Evolutionary conservation across 2,888 invertebrate genomes (phyloP), one percentile per base, ranked within the genome.

Genomic region (Stenodema calcarata): DNA sequence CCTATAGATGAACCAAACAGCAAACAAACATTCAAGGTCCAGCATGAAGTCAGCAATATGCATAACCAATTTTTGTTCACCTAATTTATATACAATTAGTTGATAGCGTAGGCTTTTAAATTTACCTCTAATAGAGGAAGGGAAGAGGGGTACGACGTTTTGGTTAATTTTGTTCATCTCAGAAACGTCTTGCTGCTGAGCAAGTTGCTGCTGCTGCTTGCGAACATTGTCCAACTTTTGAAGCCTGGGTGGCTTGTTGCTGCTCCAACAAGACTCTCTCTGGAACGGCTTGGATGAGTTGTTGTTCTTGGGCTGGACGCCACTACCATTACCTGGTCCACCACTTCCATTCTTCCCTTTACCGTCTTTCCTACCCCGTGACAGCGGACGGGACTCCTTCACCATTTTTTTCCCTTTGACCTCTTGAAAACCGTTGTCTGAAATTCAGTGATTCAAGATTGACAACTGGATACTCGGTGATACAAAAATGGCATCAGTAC

Each of bases 361-460:
- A 1, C 44, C 83, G 87, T 70, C 89, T 89, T 70, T 87, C 88
- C 3, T 89, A 92, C 92, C 88, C 92, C 92, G 89, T 30, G 73
- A 84, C 47, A 86, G 47, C 44, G 50, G 87, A 27, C 88, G 94
- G 90, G 91, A 80, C n/a, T 89, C 95, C 89, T 95, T 95, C 0
- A 93, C 94, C 89, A 93, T 94, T 90, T 96, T 96, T 91, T 95
- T 95, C 86, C 95, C 96, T 87, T 95, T 94, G 9, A 96, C 97
- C 91, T 97, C 96, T 91, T 96, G 96, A 91, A 97, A 96, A 79
- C 95, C 96, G 90, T 94, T 89, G 87, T 88, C 88, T 89, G 42
- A 7, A 81, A 79, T 41, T n/a, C n/a, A n/a, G n/a, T 35, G 69
- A 28, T 2, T 35, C 4, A 35, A 4, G 35, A 35, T 35, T 35